Percentiles rank a stretch among this genome's conserved stretches.
Conservation (phyloP, 23 tunicate genomes). For the Halocynthia roretzi region DNA sequence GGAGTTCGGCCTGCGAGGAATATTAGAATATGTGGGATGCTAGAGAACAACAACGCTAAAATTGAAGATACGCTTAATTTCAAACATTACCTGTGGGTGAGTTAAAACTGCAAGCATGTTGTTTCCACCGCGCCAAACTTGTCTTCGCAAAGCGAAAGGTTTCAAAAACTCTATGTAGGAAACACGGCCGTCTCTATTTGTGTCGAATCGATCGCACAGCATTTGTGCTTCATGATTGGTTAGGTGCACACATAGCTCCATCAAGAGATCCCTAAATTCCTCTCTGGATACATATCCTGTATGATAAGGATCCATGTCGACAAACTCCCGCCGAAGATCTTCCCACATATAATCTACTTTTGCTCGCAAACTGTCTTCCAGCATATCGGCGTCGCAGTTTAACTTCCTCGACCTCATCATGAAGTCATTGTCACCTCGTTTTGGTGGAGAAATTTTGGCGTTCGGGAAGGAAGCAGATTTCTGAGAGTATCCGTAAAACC, state of each 20-base stretch:
- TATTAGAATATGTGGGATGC: not conserved
- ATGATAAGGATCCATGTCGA: slow-evolving; percentile 97
- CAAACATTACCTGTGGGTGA: slow-evolving; percentile 39
- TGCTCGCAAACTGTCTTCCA: slow-evolving; percentile 84
- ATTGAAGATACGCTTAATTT: not conserved
- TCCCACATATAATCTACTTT: slow-evolving; percentile 96
- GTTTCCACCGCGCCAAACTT: slow-evolving; percentile 74
- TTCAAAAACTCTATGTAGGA: slow-evolving; percentile 95
- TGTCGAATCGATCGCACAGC: slow-evolving; percentile 77
- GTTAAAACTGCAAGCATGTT: slow-evolving; percentile 70
- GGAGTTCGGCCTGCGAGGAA: slow-evolving; percentile 38
- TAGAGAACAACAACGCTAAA: not conserved
- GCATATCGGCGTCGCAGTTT: slow-evolving; percentile 87
- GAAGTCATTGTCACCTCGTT: slow-evolving; percentile 93
- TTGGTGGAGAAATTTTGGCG: slow-evolving; percentile 95
- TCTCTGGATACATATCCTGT: slow-evolving; percentile 89
- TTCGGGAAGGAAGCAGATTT: slow-evolving; percentile 98
- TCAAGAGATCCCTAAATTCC: slow-evolving; percentile 81
- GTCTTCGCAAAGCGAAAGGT: slow-evolving; percentile 93
- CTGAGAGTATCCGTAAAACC: slow-evolving; percentile 90
- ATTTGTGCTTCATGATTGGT: slow-evolving; percentile 81
- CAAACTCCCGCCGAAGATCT: slow-evolving; percentile 81
- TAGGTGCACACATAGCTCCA: slow-evolving; percentile 83
- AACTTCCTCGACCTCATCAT: slow-evolving; percentile 86
- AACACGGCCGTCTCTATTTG: slow-evolving; percentile 81